phyloP scores from a whole-genome alignment of 2,888 invertebrate genomes.

The Polydrusus cervinus region DNA sequence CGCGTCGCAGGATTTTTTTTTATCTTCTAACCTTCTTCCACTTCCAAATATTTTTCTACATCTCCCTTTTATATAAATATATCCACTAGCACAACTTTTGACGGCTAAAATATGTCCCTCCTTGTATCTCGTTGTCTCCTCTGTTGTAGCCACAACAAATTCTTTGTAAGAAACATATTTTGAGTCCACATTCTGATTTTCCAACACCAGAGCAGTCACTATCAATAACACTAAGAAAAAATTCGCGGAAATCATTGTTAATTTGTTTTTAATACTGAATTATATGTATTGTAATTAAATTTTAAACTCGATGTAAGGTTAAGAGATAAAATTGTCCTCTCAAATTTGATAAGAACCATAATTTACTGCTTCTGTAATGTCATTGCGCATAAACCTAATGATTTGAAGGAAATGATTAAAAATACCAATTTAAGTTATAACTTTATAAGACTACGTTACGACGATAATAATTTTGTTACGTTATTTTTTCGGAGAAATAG shows the following conservation, averaged over 20 bases:
- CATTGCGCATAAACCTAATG: constrained; percentile 1
- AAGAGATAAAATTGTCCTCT: background rate
- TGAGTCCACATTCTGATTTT: background rate
- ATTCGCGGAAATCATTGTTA: constrained; percentile 15
- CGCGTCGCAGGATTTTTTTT: too few relatives aligned
- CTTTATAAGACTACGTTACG: background rate
- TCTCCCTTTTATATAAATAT: constrained; percentile 31
- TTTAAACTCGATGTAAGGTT: constrained; percentile 1
- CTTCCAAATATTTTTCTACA: constrained; percentile 39
- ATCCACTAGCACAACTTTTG: constrained; percentile 29
- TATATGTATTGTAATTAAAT: background rate
- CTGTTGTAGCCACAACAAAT: background rate
- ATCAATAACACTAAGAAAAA: background rate
- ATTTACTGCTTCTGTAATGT: background rate
- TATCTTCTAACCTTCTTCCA: constrained; percentile 9
- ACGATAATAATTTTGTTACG: background rate
- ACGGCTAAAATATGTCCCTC: constrained; percentile 37
- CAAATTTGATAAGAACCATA: background rate
- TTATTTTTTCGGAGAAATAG: too few relatives aligned
- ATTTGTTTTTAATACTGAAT: constrained; percentile 5
- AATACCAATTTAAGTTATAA: background rate
- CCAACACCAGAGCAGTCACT: background rate
- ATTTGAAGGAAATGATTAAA: background rate
- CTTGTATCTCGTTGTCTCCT: constrained; percentile 6
- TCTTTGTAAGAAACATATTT: constrained; percentile 11